Base-by-base conservation (phyloP, 2,888 invertebrate genomes). In the Amblyjoppa proteus region DNA sequence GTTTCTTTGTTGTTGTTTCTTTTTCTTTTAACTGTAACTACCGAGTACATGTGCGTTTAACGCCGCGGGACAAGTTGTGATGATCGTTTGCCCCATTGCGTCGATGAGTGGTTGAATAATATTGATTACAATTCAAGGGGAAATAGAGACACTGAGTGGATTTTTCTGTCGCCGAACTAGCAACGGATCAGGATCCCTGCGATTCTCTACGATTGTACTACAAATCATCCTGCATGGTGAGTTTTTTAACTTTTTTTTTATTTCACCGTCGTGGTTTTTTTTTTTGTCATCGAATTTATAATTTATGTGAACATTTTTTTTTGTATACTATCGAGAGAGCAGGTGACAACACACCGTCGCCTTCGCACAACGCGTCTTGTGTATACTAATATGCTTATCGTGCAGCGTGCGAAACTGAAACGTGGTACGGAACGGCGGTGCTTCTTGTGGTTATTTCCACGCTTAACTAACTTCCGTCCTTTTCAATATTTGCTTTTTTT, bases 151-250 rank as follows among this genome's bases (percentile, higher is more conserved):
- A 53, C 38, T 51, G 25, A 81, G 71, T 84, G 84, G 81, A 82
- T 86, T 85, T 85, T 83, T 66, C 45, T 83, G 58, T 69, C 53
- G 74, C 58, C 78, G 51, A 74, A 73, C 3, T 51, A 41, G 49
- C 58, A 45, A 28, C 58, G 20, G 31, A 58, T 66, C 68, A 73
- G 56, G 64, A 64, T 66, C 38, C 49, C 56, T 53, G 56, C 75
- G 81, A 78, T 75, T 85, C 51, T 11, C 45, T 45, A 9, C 53
- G 31, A 49, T 74, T 51, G 85, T 51, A 74, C 38, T 45, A 71
- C 31, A 20, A 70, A 78, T 83, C 81, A 70, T 81, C 71, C 81
- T 84, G 87, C 85, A 87, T 87, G 87, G 87, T 87, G 73, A 87
- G 87, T 87, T n/a, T 1, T 16, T 11, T n/a, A 11, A 41, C 3